phyloP scores from a whole-genome alignment of 2,888 invertebrate genomes.

The Formica aserva region DNA sequence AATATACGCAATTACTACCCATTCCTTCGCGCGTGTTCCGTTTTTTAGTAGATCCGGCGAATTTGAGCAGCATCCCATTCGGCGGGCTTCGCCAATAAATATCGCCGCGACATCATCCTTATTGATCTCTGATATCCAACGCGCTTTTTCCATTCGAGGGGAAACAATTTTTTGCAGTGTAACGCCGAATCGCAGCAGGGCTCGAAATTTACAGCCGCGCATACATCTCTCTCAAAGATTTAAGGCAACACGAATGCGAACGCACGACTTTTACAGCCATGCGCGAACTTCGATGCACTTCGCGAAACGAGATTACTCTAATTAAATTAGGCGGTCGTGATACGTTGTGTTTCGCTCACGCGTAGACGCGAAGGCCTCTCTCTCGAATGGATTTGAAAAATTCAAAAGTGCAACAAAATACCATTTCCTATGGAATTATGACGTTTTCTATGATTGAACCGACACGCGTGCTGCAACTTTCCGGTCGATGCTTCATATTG shows the following conservation, averaged over 20 bases:
- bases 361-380: slow-evolving; percentile 25
- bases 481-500: slow-evolving; percentile 62
- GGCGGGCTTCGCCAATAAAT: slow-evolving; percentile 56
- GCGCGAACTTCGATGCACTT: background rate
- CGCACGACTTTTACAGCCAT: background rate
- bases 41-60: slow-evolving; percentile 37
- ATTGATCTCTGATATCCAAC: slow-evolving; percentile 56
- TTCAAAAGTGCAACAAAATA: slow-evolving; percentile 30
- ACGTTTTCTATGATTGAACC: slow-evolving; percentile 28
- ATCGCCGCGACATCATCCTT: slow-evolving; percentile 44
- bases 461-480: slow-evolving; percentile 40
- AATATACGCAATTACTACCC: background rate
- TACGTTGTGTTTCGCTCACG: background rate
- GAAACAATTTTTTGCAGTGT: background rate
- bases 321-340: slow-evolving; percentile 18
- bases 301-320: background rate
- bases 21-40: background rate
- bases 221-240: background rate
- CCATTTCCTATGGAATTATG: slow-evolving; percentile 45
- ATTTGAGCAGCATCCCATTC: slow-evolving; percentile 53
- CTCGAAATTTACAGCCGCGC: slow-evolving; percentile 8
- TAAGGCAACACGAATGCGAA: background rate
- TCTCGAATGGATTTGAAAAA: background rate
- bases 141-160: background rate
- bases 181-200: background rate